phyloP scores from a whole-genome alignment of 1,140 invertebrate genomes.

The Polypedilum pembai region DNA sequence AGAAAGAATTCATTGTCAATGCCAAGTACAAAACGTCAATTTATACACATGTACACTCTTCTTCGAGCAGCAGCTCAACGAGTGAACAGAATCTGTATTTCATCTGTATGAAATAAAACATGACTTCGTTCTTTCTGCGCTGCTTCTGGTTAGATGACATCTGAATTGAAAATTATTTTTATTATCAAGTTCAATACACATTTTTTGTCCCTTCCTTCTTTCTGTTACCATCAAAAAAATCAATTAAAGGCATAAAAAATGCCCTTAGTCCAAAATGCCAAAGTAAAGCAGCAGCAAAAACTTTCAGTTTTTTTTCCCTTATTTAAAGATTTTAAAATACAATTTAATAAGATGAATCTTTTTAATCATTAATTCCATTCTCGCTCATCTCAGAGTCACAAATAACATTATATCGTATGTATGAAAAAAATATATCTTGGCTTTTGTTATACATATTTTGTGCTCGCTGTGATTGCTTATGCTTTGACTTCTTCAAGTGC shows the following conservation, averaged over 20 bases:
- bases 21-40: no score
- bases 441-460: background rate
- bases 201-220: background rate
- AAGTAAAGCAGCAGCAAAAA: background rate
- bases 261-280: background rate
- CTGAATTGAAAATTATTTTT: background rate
- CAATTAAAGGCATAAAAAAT: slow-evolving; percentile 18
- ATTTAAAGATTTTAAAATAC: background rate
- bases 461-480: background rate
- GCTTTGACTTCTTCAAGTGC: slow-evolving; percentile 1
- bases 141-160: background rate
- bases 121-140: no score
- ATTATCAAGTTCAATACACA: slow-evolving; percentile 1
- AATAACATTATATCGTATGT: background rate
- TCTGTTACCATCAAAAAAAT: background rate
- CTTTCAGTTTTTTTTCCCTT: background rate
- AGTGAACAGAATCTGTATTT: no score
- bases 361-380: slow-evolving; percentile 19
- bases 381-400: slow-evolving; percentile 5
- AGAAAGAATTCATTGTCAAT: no score
- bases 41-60: no score
- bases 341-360: slow-evolving; percentile 13
- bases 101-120: no score
- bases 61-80: no score
- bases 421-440: no score